These are phyloP conservation scores for Odontothrips loti DNA, from an alignment of 2,888 invertebrate species.

Conservation along the genomic window DNA sequence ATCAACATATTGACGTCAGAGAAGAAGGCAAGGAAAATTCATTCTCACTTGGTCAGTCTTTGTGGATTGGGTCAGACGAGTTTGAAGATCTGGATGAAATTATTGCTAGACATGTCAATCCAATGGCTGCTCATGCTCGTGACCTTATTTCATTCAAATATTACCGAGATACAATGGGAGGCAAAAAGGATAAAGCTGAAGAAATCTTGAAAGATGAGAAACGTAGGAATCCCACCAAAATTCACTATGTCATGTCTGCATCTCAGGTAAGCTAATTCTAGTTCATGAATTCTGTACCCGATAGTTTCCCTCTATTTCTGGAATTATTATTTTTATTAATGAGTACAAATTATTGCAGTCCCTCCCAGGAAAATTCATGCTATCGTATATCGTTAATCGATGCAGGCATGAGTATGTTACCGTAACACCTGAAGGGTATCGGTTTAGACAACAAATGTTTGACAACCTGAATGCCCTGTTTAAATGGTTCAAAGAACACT, in stretches of 20 bases:
- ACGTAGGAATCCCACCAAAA: constrained; percentile 77
- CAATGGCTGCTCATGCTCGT: constrained; percentile 90
- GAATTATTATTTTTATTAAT: constrained; percentile 31
- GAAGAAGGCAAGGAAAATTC: constrained; percentile 96
- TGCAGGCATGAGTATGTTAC: constrained; percentile 89
- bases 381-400: constrained; percentile 86
- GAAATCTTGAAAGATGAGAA: constrained; percentile 85
- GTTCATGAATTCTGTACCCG: not conserved
- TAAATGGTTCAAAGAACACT: constrained; percentile 98
- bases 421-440: constrained; percentile 86
- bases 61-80: constrained; percentile 87
- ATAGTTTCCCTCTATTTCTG: not conserved
- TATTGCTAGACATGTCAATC: constrained; percentile 91
- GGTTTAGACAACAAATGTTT: constrained; percentile 85
- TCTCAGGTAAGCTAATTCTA: constrained; percentile 53
- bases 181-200: constrained; percentile 81
- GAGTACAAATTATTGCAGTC: constrained; percentile 47
- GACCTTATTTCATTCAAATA: constrained; percentile 91
- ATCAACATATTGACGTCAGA: constrained; percentile 92
- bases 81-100: constrained; percentile 99
- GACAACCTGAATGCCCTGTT: constrained; percentile 73
- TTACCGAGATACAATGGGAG: constrained; percentile 71
- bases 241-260: constrained; percentile 82
- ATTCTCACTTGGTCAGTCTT: constrained; percentile 82
- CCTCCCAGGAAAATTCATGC: constrained; percentile 86